Base-by-base conservation (phyloP, 2,113 vertebrate species). In the Ia io region DNA sequence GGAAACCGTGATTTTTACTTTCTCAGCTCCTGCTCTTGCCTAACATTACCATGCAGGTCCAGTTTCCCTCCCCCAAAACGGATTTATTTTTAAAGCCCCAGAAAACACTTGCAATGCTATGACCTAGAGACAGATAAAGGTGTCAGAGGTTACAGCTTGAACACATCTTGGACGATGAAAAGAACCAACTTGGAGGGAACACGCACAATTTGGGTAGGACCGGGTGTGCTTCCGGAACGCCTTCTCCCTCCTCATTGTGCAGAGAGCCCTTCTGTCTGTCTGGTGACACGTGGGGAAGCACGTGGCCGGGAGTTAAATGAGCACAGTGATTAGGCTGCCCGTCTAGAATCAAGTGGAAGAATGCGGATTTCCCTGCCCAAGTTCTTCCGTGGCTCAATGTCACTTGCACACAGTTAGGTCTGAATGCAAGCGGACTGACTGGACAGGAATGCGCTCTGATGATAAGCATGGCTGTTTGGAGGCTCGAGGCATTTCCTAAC, bases 1-100 rank as follows among this genome's bases (percentile, higher is more conserved):
- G 96, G 97, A 94, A 97, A 98, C 97, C 14, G 35, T 77, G 93
- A 90, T 96, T 97, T 77, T 96, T n/a, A 97, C 91, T 97, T 97
- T 97, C 95, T 95, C 93, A 88, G 84, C 95, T 96, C 49, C 17
- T 82, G 96, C 28, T 73, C 91, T 84, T 80, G 90, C 93, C 88
- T 94, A 83, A 85, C 87, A 89, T 96, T 89, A 95, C 76, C 93
- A 76, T 78, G 91, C 85, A 90, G 88, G 93, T 95, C 96, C 95
- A 61, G 37, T 40, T 93, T 96, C 91, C 92, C 94, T 96, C 93
- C 94, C 89, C 89, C 74, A 85, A 79, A 86, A 77, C 49, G 63
- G 51, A 88, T 93, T 92, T 96, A 95, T 97, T 96, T 97, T 96
- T 95, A 97, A 95, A 96, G 76, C 82, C 65, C 85, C 92, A 91